Base-by-base conservation (phyloP, 2,797 vertebrate genomes). In the Chrysolophus pictus region DNA sequence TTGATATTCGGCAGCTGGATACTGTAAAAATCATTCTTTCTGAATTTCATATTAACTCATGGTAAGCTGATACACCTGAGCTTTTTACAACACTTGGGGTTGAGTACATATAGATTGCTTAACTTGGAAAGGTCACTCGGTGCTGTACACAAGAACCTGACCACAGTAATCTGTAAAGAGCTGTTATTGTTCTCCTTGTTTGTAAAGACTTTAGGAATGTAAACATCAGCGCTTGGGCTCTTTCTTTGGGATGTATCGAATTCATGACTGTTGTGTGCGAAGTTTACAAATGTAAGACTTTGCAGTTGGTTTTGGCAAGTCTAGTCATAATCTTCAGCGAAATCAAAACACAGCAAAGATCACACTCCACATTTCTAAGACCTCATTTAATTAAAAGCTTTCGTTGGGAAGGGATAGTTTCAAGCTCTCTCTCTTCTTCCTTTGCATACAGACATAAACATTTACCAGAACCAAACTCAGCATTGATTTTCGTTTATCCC, bases 361-460 rank as follows among this genome's bases (percentile, higher is more conserved):
- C 95, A 95, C 92, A 86, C 89, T 96, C 91, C 81, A 92, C 87
- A 74, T 94, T 91, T 93, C 83, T 91, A 47, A 84, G 80, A 65
- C 64, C 64, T 94, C 91, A 95, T 94, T 94, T 93, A 95, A 96
- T 96, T 96, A 96, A 94, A 95, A 90, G 67, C 80, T 88, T 91
- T 84, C 84, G 3, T 8, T 90, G 85, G 78, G 85, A 84, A 94
- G 53, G 89, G 72, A 28, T 51, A 28, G 80, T 88, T 93, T 94
- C 87, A 80, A 87, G 80, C 42, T 90, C 69, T 80, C 84, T 74
- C 82, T 37, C 13, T 72, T 22, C 53, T 93, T 90, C 88, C 89
- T 93, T 93, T 95, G 91, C 92, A 95, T 94, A 91, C 91, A 96
- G 94, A 96, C 95, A 92, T 91, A 96, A 96, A 95, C 91, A 92